These are phyloP conservation scores for Chrysogorgia sp. DNA, from an alignment of 92 coral and sea anemone species.

Conservation along the genomic window DNA sequence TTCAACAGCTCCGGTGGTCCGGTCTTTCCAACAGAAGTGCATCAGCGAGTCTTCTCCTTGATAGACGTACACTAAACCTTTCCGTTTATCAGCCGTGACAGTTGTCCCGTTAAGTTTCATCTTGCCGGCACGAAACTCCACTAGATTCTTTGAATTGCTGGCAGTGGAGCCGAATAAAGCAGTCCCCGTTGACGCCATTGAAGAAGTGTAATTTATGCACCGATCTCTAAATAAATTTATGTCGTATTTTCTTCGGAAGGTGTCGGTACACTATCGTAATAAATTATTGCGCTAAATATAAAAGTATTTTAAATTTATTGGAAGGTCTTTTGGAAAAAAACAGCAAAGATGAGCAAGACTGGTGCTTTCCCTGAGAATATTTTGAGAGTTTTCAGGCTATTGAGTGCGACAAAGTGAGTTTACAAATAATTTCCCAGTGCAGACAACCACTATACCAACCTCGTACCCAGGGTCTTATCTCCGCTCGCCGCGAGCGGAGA, in stretches of 20 bases:
- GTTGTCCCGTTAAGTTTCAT: constrained; percentile 89
- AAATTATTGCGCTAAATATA: too few species aligned
- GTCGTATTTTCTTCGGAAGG: neutral
- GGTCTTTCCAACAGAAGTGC: constrained; percentile 99
- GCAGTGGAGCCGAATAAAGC: constrained; percentile 80
- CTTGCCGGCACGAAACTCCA: constrained; percentile 97
- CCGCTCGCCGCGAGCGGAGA: too few species aligned
- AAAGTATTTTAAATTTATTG: too few species aligned
- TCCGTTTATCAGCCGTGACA: constrained; percentile 98
- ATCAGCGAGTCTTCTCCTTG: constrained; percentile 96
- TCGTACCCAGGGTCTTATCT: too few species aligned
- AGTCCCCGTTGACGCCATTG: constrained; percentile 70
- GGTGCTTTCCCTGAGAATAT: neutral
- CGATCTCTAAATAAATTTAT: neutral
- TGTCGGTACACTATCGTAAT: too few species aligned
- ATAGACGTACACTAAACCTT: constrained; percentile 88
- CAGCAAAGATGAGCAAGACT: constrained; percentile 13
- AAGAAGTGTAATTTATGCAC: neutral
- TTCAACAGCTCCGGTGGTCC: constrained; percentile 84
- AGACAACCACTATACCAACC: too few species aligned
- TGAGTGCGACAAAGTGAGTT: constrained; percentile 20
- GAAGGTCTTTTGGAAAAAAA: neutral
- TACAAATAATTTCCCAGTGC: neutral
- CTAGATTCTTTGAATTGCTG: constrained; percentile 83
- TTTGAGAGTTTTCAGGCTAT: constrained; percentile 23